Conservation (phyloP, 2,888 invertebrate genomes). For the Ecdyonurus torrentis region DNA sequence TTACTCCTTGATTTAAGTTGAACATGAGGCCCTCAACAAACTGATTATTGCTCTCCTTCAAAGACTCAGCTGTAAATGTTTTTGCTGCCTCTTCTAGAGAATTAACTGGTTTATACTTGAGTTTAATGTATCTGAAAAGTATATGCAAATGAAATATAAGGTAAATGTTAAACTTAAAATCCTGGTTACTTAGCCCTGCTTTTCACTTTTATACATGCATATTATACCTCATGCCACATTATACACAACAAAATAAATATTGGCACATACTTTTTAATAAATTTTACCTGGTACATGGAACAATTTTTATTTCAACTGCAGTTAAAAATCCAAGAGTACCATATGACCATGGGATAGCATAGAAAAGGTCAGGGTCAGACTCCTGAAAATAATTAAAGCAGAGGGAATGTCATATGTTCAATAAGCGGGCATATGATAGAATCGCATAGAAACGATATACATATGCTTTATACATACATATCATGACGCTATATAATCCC, state of each 20-base stretch:
- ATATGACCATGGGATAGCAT: constrained; percentile 69
- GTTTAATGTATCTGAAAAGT: constrained; percentile 34
- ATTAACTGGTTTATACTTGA: constrained; percentile 47
- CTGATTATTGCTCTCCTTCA: constrained; percentile 35
- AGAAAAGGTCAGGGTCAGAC: constrained; percentile 54
- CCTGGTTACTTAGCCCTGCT: no score
- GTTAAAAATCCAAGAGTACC: constrained; percentile 71
- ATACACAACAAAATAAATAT: no score
- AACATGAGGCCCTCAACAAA: constrained; percentile 62
- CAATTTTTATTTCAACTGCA: constrained; percentile 52
- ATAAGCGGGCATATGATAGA: no score
- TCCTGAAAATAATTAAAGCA: constrained; percentile 32
- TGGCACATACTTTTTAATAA: no score
- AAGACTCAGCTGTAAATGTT: constrained; percentile 33
- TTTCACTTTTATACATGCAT: no score
- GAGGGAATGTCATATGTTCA: no score
- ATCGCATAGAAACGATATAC: no score
- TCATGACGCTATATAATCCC: no score
- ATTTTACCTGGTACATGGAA: constrained; percentile 48
- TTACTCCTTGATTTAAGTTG: constrained; percentile 43
- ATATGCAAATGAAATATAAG: neutral
- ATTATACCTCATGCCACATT: no score
- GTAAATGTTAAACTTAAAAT: neutral
- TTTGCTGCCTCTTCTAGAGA: constrained; percentile 33
- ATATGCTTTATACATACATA: no score